Conservation (phyloP, 2,113 vertebrate genomes). For the Glaucomys volans region DNA sequence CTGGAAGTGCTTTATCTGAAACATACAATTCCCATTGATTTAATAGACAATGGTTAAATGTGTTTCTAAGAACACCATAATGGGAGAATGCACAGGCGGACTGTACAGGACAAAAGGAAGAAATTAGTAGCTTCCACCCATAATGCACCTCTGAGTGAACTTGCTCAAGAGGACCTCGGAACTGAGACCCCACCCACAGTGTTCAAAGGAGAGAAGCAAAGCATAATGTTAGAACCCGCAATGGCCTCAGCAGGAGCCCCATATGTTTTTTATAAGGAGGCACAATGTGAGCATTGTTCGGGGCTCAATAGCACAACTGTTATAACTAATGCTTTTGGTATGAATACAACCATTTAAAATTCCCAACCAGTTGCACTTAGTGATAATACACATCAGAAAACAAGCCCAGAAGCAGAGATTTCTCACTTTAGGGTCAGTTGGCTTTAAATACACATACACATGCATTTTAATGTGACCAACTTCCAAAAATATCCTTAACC, state of each 20-base stretch:
- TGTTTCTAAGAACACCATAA: conserved; percentile 28
- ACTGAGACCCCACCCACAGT: neutral
- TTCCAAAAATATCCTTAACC: conserved; percentile 50
- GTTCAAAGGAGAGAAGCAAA: conserved; percentile 57
- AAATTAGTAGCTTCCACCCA: conserved; percentile 39
- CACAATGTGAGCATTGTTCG: conserved; percentile 75
- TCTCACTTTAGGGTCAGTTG: conserved; percentile 62
- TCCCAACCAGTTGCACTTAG: conserved; percentile 56
- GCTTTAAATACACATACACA: conserved; percentile 49
- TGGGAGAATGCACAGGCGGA: neutral
- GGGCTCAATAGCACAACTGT: conserved; percentile 68
- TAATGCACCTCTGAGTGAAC: neutral
- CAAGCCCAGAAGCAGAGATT: conserved; percentile 64
- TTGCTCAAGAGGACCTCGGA: neutral
- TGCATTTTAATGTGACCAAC: neutral
- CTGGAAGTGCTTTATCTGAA: neutral
- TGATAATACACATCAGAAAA: conserved; percentile 67
- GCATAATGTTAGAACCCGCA: conserved; percentile 49
- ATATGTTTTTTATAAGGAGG: conserved; percentile 68
- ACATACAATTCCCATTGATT: neutral
- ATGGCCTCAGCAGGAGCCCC: conserved; percentile 31
- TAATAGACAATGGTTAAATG: neutral
- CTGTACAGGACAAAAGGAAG: neutral
- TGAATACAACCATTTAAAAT: conserved; percentile 75
- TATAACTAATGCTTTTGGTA: conserved; percentile 68